Evolutionary conservation across 2,113 vertebrate genomes (phyloP).

Genomic region (Chiloscyllium plagiosum): DNA sequence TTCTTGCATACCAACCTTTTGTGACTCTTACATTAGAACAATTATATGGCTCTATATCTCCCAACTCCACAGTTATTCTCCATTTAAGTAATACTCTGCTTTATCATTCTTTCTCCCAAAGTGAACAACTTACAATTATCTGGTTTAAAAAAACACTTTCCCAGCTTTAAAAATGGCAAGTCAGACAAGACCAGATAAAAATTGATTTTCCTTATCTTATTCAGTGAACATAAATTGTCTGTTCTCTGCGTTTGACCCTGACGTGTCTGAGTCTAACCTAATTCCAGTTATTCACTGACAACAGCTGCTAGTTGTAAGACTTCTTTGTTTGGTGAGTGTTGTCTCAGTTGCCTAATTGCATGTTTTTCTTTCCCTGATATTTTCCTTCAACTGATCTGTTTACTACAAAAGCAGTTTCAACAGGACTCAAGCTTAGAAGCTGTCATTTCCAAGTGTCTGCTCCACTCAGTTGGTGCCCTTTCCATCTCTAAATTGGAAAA

Average conservation of each 20-base stretch:
- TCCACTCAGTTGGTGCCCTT: neutral
- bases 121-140: no score
- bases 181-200: neutral
- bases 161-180: neutral
- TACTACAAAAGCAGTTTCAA: neutral
- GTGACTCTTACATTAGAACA: no score
- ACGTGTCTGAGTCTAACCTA: constrained; percentile 8
- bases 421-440: neutral
- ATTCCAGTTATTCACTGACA: neutral
- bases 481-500: neutral
- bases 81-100: no score
- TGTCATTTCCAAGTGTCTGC: neutral
- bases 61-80: no score
- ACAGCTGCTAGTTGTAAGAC: constrained; percentile 21
- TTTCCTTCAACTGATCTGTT: neutral
- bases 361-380: neutral
- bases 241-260: neutral
- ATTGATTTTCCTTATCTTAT: constrained; percentile 14
- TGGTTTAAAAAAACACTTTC: neutral
- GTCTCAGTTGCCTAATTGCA: neutral
- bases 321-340: constrained; percentile 18
- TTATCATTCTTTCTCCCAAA: no score
- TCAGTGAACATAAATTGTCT: neutral
- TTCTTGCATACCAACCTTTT: no score
- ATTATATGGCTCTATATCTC: no score